A percentile compares a stretch with the other conserved stretches of the same genome.
Conservation (phyloP, 1,140 invertebrate species). For the Neodiprion fabricii region DNA sequence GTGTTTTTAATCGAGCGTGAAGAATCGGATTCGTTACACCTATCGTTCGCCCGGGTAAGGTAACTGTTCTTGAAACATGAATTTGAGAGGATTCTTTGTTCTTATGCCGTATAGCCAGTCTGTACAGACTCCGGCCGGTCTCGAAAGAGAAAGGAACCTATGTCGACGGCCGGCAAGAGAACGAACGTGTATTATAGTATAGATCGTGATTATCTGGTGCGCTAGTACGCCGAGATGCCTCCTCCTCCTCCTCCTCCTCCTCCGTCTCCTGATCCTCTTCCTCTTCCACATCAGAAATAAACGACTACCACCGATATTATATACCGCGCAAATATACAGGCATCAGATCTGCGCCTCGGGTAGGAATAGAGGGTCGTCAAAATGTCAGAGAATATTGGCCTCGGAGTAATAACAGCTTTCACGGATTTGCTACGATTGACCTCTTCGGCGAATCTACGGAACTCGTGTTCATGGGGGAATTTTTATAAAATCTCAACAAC, state of each 20-base stretch:
- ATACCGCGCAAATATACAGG: too few species aligned
- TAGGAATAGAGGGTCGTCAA: too few species aligned
- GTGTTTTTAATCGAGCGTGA: slow-evolving; percentile 62
- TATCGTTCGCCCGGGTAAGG: slow-evolving; percentile 49
- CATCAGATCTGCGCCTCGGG: too few species aligned
- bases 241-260: too few species aligned
- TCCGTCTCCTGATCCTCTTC: too few species aligned
- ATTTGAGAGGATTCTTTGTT: slow-evolving; percentile 7
- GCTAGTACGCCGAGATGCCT: neutral
- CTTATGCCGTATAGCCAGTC: neutral
- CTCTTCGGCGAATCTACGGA: neutral
- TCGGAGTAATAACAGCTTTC: too few species aligned
- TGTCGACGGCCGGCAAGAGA: neutral
- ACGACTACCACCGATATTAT: too few species aligned
- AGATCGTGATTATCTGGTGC: slow-evolving; percentile 5
- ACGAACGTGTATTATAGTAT: neutral
- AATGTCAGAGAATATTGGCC: too few species aligned
- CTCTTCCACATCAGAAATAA: too few species aligned
- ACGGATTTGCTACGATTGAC: neutral
- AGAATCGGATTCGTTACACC: slow-evolving; percentile 64
- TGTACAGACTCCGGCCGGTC: neutral
- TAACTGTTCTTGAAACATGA: slow-evolving; percentile 41
- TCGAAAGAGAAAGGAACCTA: neutral
- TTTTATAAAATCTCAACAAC: too few species aligned
- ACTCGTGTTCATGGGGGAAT: too few species aligned